Evolutionary conservation across 2,113 vertebrate species (phyloP).

Genomic region (Parus major): DNA sequence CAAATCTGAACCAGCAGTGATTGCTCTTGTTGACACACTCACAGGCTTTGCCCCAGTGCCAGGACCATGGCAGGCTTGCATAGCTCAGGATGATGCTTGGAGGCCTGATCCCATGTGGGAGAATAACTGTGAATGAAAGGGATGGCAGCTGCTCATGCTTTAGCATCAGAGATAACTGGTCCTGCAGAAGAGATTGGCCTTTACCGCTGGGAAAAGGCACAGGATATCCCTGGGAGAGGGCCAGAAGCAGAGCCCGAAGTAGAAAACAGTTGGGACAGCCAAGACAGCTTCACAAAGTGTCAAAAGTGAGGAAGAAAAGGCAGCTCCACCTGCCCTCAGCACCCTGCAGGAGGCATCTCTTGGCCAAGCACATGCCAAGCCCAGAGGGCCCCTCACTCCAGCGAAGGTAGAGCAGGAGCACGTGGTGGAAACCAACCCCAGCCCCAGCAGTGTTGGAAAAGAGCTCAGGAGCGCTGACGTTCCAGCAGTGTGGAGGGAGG

Average conservation of each 20-base stretch:
- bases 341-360: not conserved
- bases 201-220: not conserved
- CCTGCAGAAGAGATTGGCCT: not conserved
- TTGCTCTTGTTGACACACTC: not conserved
- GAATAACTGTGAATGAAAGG: not conserved
- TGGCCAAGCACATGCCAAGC: not conserved
- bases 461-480: not conserved
- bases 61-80: not conserved
- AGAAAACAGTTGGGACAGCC: not conserved
- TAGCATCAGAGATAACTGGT: not conserved
- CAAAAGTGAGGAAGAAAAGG: not conserved
- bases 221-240: not conserved
- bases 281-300: rapidly evolving
- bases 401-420: not conserved
- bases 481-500: not conserved
- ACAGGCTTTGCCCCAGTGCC: not conserved
- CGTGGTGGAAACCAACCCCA: not conserved
- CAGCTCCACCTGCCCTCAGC: not conserved
- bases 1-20: not conserved
- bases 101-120: not conserved
- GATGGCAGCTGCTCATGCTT: not conserved
- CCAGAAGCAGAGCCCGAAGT: not conserved
- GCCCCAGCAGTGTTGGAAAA: not conserved
- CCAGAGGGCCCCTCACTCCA: not conserved
- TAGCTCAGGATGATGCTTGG: not conserved